Evolutionary conservation across 2,113 vertebrate genomes (phyloP), one percentile per base, ranked within the genome.

Genomic region (Anthoscopus minutus): DNA sequence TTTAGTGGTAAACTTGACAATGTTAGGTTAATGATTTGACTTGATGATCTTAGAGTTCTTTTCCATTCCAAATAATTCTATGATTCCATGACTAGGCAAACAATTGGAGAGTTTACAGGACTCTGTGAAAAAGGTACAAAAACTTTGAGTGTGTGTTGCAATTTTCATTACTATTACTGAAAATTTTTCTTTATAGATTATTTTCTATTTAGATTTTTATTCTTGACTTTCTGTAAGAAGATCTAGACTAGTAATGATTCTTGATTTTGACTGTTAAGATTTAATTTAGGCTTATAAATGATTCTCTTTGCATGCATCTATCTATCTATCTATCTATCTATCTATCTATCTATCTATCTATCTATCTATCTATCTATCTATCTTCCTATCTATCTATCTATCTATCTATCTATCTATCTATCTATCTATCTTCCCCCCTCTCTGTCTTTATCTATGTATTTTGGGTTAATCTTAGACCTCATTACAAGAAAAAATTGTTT

Each of bases 391-490:
- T 42, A 42, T 23, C 10, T 17, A 7, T 25, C 13, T 15, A 4
- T 11, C 4, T 53, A 37, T 15, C 3, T 56, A 11, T 69, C 14
- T 70, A n/a, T n/a, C n/a, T n/a, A n/a, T n/a, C n/a, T n/a, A n/a
- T n/a, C n/a, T n/a, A n/a, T n/a, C n/a, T n/a, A n/a, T n/a, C n/a
- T n/a, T n/a, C n/a, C n/a, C n/a, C n/a, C n/a, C n/a, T n/a, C n/a
- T n/a, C n/a, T n/a, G n/a, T n/a, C 11, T 27, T 1, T 1, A 25
- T 58, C 7, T 51, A 1, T 51, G 11, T 72, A 4, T 37, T 83
- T 37, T 37, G 27, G 21, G 38, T 83, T 62, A 31, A 44, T 28
- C 13, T 44, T 51, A 53, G 25, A 31, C 7, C 8, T 83, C 47
- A 44, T 53, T 30, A 37, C 8, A 45, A 62, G 47, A 37, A 44